These are phyloP conservation scores for Takifugu rubripes DNA, from an alignment of 2,797 vertebrate species.

Conservation along the genomic window DNA sequence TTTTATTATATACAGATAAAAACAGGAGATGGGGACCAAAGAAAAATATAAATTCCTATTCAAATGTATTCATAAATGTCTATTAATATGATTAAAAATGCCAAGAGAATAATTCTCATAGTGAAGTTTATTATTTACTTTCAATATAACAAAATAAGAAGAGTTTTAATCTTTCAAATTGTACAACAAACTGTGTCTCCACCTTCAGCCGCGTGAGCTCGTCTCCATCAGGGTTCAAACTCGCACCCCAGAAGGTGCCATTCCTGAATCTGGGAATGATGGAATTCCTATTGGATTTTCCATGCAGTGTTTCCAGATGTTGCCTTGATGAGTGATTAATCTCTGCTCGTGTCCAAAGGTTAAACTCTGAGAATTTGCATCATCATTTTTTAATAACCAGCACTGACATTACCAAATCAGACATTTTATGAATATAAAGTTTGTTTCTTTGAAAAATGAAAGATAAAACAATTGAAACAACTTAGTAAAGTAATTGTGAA, in stretches of 20 bases:
- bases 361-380: too few species aligned
- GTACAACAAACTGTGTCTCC: slow-evolving; percentile 68
- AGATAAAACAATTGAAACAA: neutral
- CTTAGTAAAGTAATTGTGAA: neutral
- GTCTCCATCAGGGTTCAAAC: slow-evolving; percentile 14
- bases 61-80: slow-evolving; percentile 78
- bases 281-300: neutral
- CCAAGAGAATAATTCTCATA: slow-evolving; percentile 91
- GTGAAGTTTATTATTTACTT: slow-evolving; percentile 91
- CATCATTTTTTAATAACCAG: neutral
- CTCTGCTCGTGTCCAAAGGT: neutral
- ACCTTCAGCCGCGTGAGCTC: slow-evolving; percentile 68
- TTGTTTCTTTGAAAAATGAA: neutral
- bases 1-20: slow-evolving; percentile 82
- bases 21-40: slow-evolving; percentile 82
- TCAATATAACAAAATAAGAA: slow-evolving; percentile 99
- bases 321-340: neutral
- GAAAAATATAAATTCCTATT: slow-evolving; percentile 81
- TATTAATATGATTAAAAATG: slow-evolving; percentile 82
- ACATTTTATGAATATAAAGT: neutral
- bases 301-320: neutral
- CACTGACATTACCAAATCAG: too few species aligned
- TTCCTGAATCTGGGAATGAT: neutral
- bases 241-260: neutral
- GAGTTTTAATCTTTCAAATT: slow-evolving; percentile 93